Evolutionary conservation across 2,888 invertebrate species (phyloP).

Genomic region (Euclidia mi): DNA sequence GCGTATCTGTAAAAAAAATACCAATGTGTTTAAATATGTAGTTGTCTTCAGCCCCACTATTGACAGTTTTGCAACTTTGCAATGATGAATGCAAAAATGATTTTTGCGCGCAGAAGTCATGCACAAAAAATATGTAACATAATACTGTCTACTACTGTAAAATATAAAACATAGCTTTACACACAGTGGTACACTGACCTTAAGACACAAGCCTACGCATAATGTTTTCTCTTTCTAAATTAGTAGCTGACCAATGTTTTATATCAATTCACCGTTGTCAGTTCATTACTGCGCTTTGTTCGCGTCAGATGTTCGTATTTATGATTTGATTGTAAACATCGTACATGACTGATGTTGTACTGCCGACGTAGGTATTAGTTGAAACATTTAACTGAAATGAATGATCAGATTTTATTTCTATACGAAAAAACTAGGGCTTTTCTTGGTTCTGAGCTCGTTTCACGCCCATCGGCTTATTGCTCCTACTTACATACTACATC

Average conservation of each 20-base stretch:
- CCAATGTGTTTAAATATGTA: too few relatives aligned
- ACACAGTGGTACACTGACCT: slow-evolving; percentile 28
- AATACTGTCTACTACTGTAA: slow-evolving; percentile 21
- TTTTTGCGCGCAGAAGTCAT: too few relatives aligned
- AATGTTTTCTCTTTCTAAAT: slow-evolving; percentile 59
- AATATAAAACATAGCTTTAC: slow-evolving; percentile 12
- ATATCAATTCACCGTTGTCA: slow-evolving; percentile 50
- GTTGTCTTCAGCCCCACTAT: too few relatives aligned
- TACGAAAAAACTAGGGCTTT: too few relatives aligned
- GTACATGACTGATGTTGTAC: slow-evolving; percentile 1
- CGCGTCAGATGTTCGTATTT: slow-evolving; percentile 39
- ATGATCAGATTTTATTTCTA: too few relatives aligned
- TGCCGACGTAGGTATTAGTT: not conserved
- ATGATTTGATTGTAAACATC: slow-evolving; percentile 40
- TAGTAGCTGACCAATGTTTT: slow-evolving; percentile 43
- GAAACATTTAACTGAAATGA: slow-evolving; percentile 8
- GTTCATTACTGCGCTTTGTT: slow-evolving; percentile 49
- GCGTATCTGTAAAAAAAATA: too few relatives aligned
- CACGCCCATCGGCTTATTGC: too few relatives aligned
- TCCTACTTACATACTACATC: too few relatives aligned
- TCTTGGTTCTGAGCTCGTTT: too few relatives aligned
- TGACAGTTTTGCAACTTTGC: too few relatives aligned
- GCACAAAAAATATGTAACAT: too few relatives aligned
- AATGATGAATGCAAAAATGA: too few relatives aligned
- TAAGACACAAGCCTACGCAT: slow-evolving; percentile 44